Conservation (phyloP, 2,113 vertebrate genomes). For the Bothrops jararaca region DNA sequence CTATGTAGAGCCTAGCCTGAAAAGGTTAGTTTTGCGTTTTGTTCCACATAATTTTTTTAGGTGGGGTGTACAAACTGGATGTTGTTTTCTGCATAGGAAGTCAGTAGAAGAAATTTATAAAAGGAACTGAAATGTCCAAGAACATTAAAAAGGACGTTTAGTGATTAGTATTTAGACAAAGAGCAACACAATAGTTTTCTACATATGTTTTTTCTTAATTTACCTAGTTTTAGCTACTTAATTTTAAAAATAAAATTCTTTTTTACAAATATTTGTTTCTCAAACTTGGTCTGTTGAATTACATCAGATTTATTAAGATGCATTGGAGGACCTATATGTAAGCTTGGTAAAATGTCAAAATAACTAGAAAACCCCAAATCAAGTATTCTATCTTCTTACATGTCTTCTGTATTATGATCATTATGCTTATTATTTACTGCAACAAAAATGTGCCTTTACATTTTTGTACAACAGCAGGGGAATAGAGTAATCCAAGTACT, state of each 20-base stretch:
- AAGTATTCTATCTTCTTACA: not conserved
- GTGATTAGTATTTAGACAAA: not conserved
- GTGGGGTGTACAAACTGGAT: not conserved
- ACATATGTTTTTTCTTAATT: not conserved
- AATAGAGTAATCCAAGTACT: not conserved
- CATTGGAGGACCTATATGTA: not conserved
- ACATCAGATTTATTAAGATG: not conserved
- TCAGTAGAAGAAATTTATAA: not conserved
- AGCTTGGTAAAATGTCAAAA: not conserved
- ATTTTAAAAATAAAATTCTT: conserved; percentile 1
- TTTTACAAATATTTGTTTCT: not conserved
- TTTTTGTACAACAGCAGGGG: not conserved
- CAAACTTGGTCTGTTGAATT: not conserved
- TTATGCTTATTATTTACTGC: not conserved
- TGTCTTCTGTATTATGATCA: not conserved
- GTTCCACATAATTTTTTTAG: not conserved
- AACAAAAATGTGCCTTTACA: not conserved
- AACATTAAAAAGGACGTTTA: not conserved
- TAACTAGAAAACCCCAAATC: not conserved
- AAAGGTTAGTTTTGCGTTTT: conserved; percentile 39
- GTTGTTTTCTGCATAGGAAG: not conserved
- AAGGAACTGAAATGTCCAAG: not conserved
- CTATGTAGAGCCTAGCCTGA: conserved; percentile 60
- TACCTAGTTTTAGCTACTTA: not conserved
- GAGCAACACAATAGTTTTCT: not conserved